Evolutionary conservation across 2,113 vertebrate species (phyloP).

Genomic region (Perca schrenkii): DNA sequence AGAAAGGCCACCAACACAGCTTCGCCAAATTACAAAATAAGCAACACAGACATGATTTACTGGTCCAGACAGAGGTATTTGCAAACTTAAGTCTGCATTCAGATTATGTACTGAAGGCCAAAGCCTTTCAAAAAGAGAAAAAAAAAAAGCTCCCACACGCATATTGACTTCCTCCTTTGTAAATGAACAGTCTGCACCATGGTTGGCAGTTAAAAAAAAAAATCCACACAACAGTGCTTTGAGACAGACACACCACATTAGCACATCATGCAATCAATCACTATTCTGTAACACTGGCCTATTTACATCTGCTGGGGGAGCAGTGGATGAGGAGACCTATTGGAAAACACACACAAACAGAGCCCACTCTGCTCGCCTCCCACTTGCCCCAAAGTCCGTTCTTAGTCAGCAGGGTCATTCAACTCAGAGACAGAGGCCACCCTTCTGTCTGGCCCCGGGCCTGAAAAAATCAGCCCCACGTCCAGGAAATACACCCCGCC

Average conservation of each 20-base stretch:
- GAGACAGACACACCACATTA: constrained; percentile 56
- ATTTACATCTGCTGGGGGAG: constrained; percentile 68
- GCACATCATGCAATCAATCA: constrained; percentile 32
- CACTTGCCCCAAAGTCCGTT: constrained; percentile 62
- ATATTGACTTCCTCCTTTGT: constrained; percentile 43
- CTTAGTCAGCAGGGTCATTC: constrained; percentile 81
- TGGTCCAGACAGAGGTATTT: neutral
- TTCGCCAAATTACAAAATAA: neutral
- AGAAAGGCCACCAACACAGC: neutral
- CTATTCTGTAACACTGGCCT: constrained; percentile 57
- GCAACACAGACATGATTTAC: neutral
- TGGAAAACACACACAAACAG: constrained; percentile 70
- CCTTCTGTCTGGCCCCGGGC: constrained; percentile 83
- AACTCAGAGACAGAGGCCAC: constrained; percentile 81
- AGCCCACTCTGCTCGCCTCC: constrained; percentile 66
- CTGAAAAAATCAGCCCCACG: constrained; percentile 83
- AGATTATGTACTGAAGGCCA: neutral
- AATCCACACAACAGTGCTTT: constrained; percentile 54
- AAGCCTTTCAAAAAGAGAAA: neutral
- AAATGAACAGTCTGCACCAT: constrained; percentile 46
- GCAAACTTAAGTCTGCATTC: neutral
- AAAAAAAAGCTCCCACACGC: neutral
- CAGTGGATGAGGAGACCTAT: constrained; percentile 65
- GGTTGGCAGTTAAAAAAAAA: constrained; percentile 28
- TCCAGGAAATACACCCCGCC: constrained; percentile 84